Conservation (phyloP, 2,888 invertebrate species). For the Adelphocoris suturalis region DNA sequence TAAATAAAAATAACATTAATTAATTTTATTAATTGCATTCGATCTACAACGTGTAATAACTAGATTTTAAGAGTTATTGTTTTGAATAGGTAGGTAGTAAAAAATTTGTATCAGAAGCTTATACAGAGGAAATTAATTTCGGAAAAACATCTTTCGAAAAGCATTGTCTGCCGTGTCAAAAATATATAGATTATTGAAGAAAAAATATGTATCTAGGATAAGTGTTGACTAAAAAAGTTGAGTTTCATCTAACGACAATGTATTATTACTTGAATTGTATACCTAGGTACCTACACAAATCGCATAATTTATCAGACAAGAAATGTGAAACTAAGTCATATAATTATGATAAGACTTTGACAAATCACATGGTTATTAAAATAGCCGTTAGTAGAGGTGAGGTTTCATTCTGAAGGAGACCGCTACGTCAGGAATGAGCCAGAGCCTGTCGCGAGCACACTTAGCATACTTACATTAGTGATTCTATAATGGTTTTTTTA, state of each 20-base stretch:
- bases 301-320: constrained; percentile 41
- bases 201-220: constrained; percentile 1
- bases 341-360: constrained; percentile 57
- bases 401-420: constrained; percentile 15
- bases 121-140: background rate
- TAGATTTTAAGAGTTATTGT: background rate
- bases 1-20: constrained; percentile 32
- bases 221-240: constrained; percentile 24
- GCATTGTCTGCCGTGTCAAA: background rate
- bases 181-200: background rate
- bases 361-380: constrained; percentile 43
- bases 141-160: background rate
- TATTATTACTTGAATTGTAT: background rate
- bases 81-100: background rate
- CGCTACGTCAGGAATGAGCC: background rate
- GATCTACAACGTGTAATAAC: constrained; percentile 12
- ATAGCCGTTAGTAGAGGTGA: background rate
- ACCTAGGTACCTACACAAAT: background rate
- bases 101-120: background rate
- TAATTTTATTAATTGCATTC: constrained; percentile 41
- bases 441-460: background rate
- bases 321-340: constrained; percentile 70
- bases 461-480: constrained; percentile 56
- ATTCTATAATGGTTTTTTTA: constrained; percentile 33
- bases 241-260: constrained; percentile 1